Base-by-base conservation (phyloP, 2,888 invertebrate genomes). In the Parochlus steinenii region DNA sequence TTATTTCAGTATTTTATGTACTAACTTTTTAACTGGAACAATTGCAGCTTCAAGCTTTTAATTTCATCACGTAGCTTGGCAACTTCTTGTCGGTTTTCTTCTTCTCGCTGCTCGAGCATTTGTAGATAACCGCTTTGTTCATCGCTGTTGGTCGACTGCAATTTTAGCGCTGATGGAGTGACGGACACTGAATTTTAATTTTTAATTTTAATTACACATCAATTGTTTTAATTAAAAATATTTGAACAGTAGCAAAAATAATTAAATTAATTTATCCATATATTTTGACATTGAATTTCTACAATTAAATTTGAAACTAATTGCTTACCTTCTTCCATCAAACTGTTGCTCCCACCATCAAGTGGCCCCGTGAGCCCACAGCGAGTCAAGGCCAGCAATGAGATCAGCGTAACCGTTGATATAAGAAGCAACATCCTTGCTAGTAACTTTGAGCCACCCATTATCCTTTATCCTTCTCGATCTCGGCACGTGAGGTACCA, bases 11-110 rank as follows among this genome's bases (percentile, higher is more conserved):
- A n/a, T n/a, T n/a, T n/a, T n/a, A n/a, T n/a, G n/a, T n/a, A 47
- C 54, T 54, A 48, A 67, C 67, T 67, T 44, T 65, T 64, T 39
- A 67, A 53, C 46, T 69, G 68, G 32, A 69, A 53, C 37, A 70
- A 56, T 51, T 69, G 67, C 37, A 68, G 54, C 49, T 70, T 71
- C 36, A 73, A 58, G 8, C 64, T 60, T 39, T 67, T 62, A 47
- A 73, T 71, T 53, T 73, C 71, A 8, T 69, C 65, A 16, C 69
- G 70, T 22, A 73, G 61, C 35, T 70, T 59, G 39, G 68, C 67
- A 22, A 73, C 65, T 55, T 71, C 70, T 39, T 63, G 62, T 28
- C 64, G 55, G 44, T 66, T 67, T 48, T 70, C 70, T 44, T 71
- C 70, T 47, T 72, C 72, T 5, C 70, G 53, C 44, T 69, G 67